These are phyloP conservation scores for Agapostemon virescens DNA, from an alignment of 2,888 invertebrate genomes.

Conservation along the genomic window DNA sequence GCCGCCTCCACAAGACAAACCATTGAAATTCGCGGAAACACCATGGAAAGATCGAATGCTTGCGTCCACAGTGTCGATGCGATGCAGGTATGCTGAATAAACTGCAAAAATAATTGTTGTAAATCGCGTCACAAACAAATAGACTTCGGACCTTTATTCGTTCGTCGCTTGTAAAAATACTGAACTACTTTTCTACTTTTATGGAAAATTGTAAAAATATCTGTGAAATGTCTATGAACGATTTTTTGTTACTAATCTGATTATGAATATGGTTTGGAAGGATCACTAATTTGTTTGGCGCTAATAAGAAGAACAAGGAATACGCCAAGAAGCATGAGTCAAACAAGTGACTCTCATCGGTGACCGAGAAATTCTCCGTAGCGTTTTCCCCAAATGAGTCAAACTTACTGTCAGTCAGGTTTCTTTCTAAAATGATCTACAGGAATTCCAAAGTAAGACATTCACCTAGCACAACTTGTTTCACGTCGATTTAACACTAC, in stretches of 20 bases:
- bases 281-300: constrained; percentile 58
- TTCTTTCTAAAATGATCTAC: constrained; percentile 34
- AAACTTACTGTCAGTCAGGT: constrained; percentile 7
- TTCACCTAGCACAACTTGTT: constrained; percentile 5
- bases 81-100: constrained; percentile 26
- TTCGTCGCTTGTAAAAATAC: background rate
- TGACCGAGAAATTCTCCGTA: constrained; percentile 31
- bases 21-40: constrained; percentile 47
- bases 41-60: constrained; percentile 44
- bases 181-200: too few species aligned
- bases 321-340: constrained; percentile 64
- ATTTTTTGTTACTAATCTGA: background rate
- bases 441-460: constrained; percentile 24
- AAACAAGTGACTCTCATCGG: constrained; percentile 42
- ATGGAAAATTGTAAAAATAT: background rate
- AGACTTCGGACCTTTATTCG: background rate
- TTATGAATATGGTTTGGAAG: background rate
- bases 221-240: background rate
- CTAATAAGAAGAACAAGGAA: constrained; percentile 61
- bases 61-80: constrained; percentile 21
- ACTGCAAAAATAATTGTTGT: constrained; percentile 34
- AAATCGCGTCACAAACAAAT: background rate
- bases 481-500: constrained; percentile 13
- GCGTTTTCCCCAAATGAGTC: constrained; percentile 29
- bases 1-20: constrained; percentile 30